These are phyloP conservation scores for Leuciscus idus DNA, from an alignment of 2,113 vertebrate species.

Conservation along the genomic window DNA sequence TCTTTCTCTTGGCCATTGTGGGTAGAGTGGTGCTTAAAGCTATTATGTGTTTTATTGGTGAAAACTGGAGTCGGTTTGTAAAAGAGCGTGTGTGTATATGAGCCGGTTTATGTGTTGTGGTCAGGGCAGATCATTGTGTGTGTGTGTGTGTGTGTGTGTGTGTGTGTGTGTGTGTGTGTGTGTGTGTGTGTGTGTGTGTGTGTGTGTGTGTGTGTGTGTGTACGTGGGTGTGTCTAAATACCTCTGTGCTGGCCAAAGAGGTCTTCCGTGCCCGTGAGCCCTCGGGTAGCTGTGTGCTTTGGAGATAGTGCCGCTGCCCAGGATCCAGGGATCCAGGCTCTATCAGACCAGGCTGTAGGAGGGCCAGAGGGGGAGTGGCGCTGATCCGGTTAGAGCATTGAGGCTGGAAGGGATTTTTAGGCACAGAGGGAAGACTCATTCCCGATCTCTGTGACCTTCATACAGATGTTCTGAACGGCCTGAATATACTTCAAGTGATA, in stretches of 20 bases:
- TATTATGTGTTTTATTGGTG: conserved; percentile 26
- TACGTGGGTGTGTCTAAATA: conserved; percentile 2
- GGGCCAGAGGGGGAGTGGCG: neutral
- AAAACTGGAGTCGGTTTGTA: neutral
- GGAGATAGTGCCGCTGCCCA: conserved; percentile 41
- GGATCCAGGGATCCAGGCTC: conserved; percentile 4
- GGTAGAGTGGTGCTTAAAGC: conserved; percentile 20
- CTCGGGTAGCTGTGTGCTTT: conserved; percentile 39
- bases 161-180: neutral
- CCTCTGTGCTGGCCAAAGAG: conserved; percentile 17
- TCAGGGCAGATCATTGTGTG: conserved; percentile 6
- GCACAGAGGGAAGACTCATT: conserved; percentile 2
- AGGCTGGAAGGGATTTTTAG: conserved; percentile 33
- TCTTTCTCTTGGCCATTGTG: conserved; percentile 39
- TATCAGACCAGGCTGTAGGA: neutral
- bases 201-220: conserved; percentile 3
- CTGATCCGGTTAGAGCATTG: conserved; percentile 49
- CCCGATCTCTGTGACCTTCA: conserved; percentile 42
- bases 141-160: neutral
- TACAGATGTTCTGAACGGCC: neutral
- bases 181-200: neutral
- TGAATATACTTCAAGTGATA: neutral
- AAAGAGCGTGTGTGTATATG: conserved; percentile 66
- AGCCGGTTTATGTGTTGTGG: neutral
- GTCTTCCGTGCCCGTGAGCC: conserved; percentile 18